Percentiles rank a stretch among this genome's conserved stretches.
phyloP scores from a whole-genome alignment of 2,113 vertebrate genomes.

The Mormyrus lacerda region DNA sequence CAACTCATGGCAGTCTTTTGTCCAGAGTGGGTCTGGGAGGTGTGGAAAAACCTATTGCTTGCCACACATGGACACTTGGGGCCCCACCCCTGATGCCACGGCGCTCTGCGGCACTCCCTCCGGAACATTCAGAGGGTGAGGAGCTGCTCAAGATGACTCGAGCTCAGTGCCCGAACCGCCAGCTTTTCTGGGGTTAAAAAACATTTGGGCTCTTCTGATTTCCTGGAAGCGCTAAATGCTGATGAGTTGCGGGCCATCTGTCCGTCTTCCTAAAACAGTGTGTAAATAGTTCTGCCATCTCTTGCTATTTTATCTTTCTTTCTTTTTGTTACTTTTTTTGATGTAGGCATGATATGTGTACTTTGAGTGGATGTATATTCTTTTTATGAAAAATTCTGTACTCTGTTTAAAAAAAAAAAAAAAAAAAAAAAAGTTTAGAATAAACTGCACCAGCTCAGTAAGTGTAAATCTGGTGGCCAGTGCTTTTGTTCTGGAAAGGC shows the following conservation, averaged over 20 bases:
- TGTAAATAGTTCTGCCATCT: neutral
- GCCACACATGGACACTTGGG: neutral
- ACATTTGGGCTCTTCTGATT: neutral
- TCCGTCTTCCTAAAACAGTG: neutral
- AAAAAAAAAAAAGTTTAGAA: neutral
- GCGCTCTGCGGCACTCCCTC: neutral
- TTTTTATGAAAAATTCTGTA: neutral
- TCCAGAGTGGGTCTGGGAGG: neutral
- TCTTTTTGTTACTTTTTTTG: neutral
- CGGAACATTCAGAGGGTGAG: neutral
- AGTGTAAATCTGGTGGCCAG: neutral
- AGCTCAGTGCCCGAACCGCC: too few relatives aligned
- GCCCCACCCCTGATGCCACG: neutral
- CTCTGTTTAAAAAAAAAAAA: neutral
- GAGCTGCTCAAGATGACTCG: neutral
- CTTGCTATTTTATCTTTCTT: neutral
- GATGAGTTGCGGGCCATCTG: neutral
- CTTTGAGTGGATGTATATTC: neutral
- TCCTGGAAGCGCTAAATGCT: neutral
- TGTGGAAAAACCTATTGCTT: neutral
- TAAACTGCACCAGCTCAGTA: neutral
- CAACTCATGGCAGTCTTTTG: neutral
- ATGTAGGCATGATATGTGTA: slow-evolving; percentile 7
- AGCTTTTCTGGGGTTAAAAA: neutral
- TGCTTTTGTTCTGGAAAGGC: neutral